Percentiles rank a stretch among this genome's conserved stretches.
Conservation (phyloP, 1,140 invertebrate species). For the Nasonia longicornis region DNA sequence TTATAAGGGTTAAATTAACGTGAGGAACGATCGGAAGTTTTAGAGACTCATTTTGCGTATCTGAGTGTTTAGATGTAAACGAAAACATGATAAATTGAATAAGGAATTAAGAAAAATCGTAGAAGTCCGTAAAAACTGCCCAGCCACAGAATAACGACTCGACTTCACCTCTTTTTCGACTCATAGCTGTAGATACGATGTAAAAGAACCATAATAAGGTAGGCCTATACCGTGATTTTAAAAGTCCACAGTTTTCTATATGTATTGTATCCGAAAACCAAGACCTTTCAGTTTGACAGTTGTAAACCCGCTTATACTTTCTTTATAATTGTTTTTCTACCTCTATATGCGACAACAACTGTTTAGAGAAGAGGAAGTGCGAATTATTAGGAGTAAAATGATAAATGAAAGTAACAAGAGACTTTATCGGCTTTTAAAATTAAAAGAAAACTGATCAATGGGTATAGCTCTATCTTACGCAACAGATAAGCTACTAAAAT, state of each 20-base stretch:
- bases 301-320: background rate
- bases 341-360: background rate
- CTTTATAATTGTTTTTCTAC: background rate
- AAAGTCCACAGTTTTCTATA: background rate
- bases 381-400: background rate
- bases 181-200: background rate
- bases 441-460: background rate
- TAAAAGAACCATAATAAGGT: background rate
- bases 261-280: background rate
- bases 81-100: background rate
- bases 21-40: background rate
- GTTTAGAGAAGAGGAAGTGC: background rate
- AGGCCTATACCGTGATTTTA: background rate
- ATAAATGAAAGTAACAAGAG: conserved; percentile 10
- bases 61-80: conserved; percentile 29
- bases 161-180: conserved; percentile 27
- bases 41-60: conserved; percentile 21
- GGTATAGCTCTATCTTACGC: conserved; percentile 24
- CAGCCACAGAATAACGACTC: conserved; percentile 26
- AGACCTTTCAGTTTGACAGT: background rate
- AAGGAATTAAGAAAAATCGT: background rate
- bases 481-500: background rate
- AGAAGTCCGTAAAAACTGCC: conserved; percentile 26
- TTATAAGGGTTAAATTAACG: background rate
- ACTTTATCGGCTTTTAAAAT: background rate